Evolutionary conservation across 2,797 vertebrate genomes (phyloP), one percentile per base, ranked within the genome.

Genomic region (Hippopotamyrus pictus): DNA sequence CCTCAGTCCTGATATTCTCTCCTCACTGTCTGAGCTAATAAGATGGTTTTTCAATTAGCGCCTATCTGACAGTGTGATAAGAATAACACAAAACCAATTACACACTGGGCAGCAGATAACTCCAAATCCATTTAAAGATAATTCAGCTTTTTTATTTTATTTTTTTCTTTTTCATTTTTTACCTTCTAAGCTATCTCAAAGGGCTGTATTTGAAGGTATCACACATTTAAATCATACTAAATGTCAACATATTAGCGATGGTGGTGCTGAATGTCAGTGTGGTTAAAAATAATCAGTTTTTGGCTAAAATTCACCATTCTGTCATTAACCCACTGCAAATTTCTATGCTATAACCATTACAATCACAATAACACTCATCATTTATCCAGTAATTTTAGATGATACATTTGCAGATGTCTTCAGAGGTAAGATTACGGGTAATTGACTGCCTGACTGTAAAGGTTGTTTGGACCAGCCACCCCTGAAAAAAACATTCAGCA

Each of bases 21-120:
- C 44, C 88, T 92, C 93, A 92, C 92, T 53, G 91, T 84, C 87
- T 91, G 33, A 84, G 79, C 93, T 92, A 94, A 94, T 93, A 94
- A 94, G 94, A 91, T 90, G 89, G 87, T 90, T 94, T 95, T 94
- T 95, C 93, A 95, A 95, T 96, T 95, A 94, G 93, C 89, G 91
- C 93, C 92, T 94, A 93, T 94, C 92, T 91, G 93, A 93, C 87
- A 90, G 88, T 91, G 69, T 91, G 91, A 92, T 92, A 91, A 93
- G 8, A 93, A 94, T 94, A 94, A 95, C 93, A 94, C 93, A 93
- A 94, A 95, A 94, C 91, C 94, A 95, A 95, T 96, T 95, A 95
- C 93, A 94, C 85, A 88, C 91, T 84, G 89, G 88, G 90, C 92
- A 91, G 92, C 91, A 93, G 94, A 95, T 94, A 95, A 94, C 91